Evolutionary conservation across 2,888 invertebrate species (phyloP).

Genomic region (Drosophila pseudotalamancana): DNA sequence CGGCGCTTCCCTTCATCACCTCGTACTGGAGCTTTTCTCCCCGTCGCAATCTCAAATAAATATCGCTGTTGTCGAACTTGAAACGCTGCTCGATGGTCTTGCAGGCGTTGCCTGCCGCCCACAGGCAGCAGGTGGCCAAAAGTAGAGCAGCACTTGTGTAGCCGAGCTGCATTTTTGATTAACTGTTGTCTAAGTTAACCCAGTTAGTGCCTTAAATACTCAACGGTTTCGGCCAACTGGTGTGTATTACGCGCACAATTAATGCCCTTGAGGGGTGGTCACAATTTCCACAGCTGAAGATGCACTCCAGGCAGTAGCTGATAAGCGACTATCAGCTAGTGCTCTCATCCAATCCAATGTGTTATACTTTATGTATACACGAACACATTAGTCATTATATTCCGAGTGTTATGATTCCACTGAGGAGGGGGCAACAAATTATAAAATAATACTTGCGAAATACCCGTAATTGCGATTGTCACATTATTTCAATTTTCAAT

Average conservation of each 20-base stretch:
- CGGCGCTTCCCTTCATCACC: conserved; percentile 73
- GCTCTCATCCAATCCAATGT: conserved; percentile 4
- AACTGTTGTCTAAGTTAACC: conserved; percentile 8
- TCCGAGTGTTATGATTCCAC: conserved; percentile 1
- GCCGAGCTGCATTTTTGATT: conserved; percentile 19
- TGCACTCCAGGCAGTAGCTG: conserved; percentile 32
- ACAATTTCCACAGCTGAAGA: conserved; percentile 18
- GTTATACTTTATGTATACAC: neutral
- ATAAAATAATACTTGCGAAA: neutral
- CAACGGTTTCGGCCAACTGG: neutral
- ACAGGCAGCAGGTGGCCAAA: conserved; percentile 36
- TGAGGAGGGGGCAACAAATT: neutral
- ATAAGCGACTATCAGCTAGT: conserved; percentile 32
- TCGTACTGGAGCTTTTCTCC: conserved; percentile 77
- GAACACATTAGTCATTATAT: neutral
- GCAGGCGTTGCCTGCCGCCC: conserved; percentile 49
- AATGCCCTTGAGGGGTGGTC: conserved; percentile 44
- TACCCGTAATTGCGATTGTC: conserved; percentile 3
- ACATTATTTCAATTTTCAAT: neutral
- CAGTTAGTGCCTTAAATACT: conserved; percentile 28
- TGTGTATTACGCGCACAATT: conserved; percentile 12
- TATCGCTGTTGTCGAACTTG: conserved; percentile 75
- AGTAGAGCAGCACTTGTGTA: conserved; percentile 22
- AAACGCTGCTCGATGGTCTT: conserved; percentile 71
- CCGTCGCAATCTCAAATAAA: conserved; percentile 71